Base-by-base conservation (phyloP, 2,797 vertebrate genomes). In the Iguana delicatissima region DNA sequence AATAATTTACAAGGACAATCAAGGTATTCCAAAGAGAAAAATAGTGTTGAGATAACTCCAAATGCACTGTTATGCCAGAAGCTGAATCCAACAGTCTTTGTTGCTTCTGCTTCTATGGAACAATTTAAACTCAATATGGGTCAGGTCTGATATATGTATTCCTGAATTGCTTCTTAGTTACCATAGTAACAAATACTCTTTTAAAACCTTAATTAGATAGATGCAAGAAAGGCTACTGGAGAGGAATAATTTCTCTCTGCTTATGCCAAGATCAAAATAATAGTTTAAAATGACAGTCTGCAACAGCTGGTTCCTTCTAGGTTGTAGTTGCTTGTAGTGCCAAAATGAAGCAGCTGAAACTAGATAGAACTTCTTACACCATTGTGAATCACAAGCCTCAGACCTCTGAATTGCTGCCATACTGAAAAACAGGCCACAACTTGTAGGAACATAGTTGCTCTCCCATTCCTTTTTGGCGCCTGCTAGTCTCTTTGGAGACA, bases 191-290 rank as follows among this genome's bases (percentile, higher is more conserved):
- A 92, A 93, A 93, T 69, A 81, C 89, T 85, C 80, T 76, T 6
- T 14, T 87, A 94, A 93, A 42, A 87, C 90, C 88, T 93, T 80
- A 59, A 88, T 90, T 88, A 90, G 89, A 93, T 38, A 69, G 14
- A 90, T 93, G 93, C 89, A 73, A 85, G 88, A 93, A 77, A 52
- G 90, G 12, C 89, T 92, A 55, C 59, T 84, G 22, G 1, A 80
- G 74, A 69, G 90, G 81, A 52, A 82, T 52, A 59, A 76, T 94
- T 87, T 10, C 69, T 42, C 85, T 87, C 85, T 91, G 91, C 88
- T 90, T 89, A 91, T 91, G 86, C 18, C 32, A 77, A 42, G 69
- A 87, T 6, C 90, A 91, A 90, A 91, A 73, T 0, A 0, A 26
- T 69, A 0, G 8, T 42, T 92, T n/a, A 80, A 62, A 3, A 32